These are phyloP conservation scores for Bombus vancouverensis DNA, from an alignment of 1,140 invertebrate genomes.

Conservation along the genomic window DNA sequence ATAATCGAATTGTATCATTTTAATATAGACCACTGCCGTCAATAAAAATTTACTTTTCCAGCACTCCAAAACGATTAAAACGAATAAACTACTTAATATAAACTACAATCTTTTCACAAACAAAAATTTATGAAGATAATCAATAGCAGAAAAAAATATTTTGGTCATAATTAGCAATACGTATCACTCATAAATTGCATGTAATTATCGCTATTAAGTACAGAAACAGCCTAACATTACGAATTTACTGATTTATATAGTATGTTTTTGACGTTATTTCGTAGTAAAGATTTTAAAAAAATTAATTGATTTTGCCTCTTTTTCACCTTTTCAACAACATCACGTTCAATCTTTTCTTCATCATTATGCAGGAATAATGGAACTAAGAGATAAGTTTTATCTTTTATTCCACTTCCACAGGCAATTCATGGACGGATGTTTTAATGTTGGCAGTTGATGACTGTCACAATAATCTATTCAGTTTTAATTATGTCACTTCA, in stretches of 20 bases:
- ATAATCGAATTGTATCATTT: slow-evolving; percentile 8
- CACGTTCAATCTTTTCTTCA: not conserved
- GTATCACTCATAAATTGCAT: slow-evolving; percentile 8
- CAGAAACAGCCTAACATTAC: slow-evolving; percentile 17
- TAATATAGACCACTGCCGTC: slow-evolving; percentile 26
- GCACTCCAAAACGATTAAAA: not conserved
- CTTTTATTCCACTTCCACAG: slow-evolving; percentile 27
- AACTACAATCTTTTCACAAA: not conserved
- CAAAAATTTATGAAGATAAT: slow-evolving; percentile 16
- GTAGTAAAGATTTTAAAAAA: slow-evolving; percentile 38
- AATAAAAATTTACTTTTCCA: slow-evolving; percentile 1
- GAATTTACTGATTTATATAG: slow-evolving; percentile 34
- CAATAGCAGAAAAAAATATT: slow-evolving; percentile 12
- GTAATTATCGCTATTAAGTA: slow-evolving; percentile 18
- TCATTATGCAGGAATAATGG: not conserved
- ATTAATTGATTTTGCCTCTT: slow-evolving; percentile 7
- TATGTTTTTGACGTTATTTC: slow-evolving; percentile 35
- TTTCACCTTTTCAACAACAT: not conserved
- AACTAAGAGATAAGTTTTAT: slow-evolving; percentile 58
- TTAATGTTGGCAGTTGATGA: slow-evolving; percentile 28
- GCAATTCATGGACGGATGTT: slow-evolving; percentile 25
- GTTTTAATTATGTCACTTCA: slow-evolving; percentile 57
- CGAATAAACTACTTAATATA: not conserved
- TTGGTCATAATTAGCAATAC: slow-evolving; percentile 13
- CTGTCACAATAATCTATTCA: slow-evolving; percentile 11